phyloP scores from a whole-genome alignment of 2,113 vertebrate species.

The Sinocyclocheilus anshuiensis region DNA sequence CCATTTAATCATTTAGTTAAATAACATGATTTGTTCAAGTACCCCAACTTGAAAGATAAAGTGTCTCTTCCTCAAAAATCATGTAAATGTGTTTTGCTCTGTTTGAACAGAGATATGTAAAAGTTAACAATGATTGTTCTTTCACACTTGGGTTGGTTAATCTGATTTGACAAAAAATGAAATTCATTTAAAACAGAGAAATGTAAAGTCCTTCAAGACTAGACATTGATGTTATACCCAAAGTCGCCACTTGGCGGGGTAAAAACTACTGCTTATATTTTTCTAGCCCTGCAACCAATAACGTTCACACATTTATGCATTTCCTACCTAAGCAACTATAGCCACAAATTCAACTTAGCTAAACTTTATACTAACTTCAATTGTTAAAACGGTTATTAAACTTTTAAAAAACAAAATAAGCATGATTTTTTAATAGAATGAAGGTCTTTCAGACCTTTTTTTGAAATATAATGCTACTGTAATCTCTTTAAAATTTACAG shows the following conservation, averaged over 20 bases:
- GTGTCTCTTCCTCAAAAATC: background rate
- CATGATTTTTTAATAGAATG: background rate
- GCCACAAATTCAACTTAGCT: background rate
- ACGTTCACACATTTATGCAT: background rate
- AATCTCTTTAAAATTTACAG: background rate
- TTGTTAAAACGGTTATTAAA: background rate
- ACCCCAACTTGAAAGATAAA: background rate
- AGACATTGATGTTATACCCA: slow-evolving; percentile 9
- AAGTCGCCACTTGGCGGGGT: slow-evolving; percentile 58
- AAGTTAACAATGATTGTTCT: background rate
- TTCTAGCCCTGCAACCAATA: background rate
- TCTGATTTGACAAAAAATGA: background rate
- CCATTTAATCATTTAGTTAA: too few relatives aligned
- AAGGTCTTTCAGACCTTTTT: background rate
- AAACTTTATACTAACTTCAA: background rate
- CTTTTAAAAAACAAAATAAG: background rate
- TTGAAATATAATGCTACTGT: background rate
- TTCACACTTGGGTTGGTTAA: background rate
- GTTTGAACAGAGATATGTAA: background rate
- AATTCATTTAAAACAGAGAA: background rate
- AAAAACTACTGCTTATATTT: background rate
- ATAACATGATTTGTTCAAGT: too few relatives aligned
- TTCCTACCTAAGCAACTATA: background rate
- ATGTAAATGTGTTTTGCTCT: background rate
- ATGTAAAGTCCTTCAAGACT: background rate